Base-by-base conservation (phyloP, 2,113 vertebrate genomes). In the Bubo scandiacus region DNA sequence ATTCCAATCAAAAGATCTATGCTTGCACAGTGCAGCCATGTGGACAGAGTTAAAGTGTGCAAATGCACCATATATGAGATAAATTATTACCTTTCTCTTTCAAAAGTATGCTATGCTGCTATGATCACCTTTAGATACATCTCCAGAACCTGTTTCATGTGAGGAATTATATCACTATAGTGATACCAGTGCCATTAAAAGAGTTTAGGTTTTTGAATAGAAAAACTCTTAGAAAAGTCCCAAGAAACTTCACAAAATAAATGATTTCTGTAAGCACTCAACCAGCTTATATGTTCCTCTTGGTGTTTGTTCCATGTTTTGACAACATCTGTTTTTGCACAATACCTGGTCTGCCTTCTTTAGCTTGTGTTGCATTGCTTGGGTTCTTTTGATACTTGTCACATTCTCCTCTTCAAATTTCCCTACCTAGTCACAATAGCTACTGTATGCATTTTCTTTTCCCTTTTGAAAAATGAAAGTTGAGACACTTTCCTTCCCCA, bases 11-110 rank as follows among this genome's bases (percentile, higher is more conserved):
- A 38, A 90, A 83, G 5, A 9, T 61, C 13, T 68, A 13, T 79
- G 15, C 38, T 58, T 0, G 0, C 22, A 55, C 19, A 61, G 25
- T 21, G 15, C 13, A 45, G 32, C 34, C 40, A 45, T 73, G 10
- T 49, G 11, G 59, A 54, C 18, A 49, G 34, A 52, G 13, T 17
- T 58, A 10, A 32, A 63, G 22, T n/a, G 36, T 54, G 45, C 16
- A 74, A 84, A 62, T 40, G 4, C 11, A 43, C 9, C 18, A 27
- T 34, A 38, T 30, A 30, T 58, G 45, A 49, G 42, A 73, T 3
- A 61, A 94, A 58, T 34, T 12, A 20, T 51, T 74, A 10, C 6
- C 19, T 88, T 92, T 88, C 36, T 83, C 38, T 75, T 90, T 82
- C 45, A 42, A 30, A 54, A 77, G 38, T 43, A 59, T 43, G 20